Evolutionary conservation across 2,113 vertebrate genomes (phyloP).

Genomic region (Numenius arquata): DNA sequence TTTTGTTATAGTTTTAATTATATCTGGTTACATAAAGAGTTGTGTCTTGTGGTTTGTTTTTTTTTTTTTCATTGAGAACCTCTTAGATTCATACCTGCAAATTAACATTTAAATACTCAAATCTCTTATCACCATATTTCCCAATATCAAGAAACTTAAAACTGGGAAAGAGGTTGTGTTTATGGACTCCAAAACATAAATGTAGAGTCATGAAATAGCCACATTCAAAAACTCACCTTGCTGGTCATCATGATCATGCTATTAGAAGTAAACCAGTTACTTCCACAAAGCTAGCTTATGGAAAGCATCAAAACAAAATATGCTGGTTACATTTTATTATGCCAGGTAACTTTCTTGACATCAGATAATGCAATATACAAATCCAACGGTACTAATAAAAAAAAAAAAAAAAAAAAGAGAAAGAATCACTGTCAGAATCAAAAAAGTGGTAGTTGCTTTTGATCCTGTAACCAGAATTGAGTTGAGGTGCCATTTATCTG

Average conservation of each 20-base stretch:
- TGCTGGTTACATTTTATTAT: background rate
- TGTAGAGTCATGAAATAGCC: background rate
- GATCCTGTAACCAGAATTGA: background rate
- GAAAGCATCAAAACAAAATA: background rate
- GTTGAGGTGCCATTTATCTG: background rate
- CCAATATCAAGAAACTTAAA: background rate
- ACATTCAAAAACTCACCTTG: background rate
- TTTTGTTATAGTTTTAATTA: background rate
- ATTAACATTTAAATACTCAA: background rate
- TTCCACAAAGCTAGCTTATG: background rate
- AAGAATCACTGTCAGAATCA: background rate
- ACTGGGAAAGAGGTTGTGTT: fast-evolving
- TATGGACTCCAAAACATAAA: background rate
- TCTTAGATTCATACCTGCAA: background rate
- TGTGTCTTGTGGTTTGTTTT: fast-evolving
- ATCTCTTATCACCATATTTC: background rate
- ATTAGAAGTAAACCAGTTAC: background rate
- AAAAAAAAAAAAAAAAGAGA: background rate
- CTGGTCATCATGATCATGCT: background rate
- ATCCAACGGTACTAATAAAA: background rate
- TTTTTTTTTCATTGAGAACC: background rate
- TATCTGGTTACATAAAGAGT: background rate
- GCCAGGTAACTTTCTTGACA: background rate
- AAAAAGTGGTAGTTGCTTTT: fast-evolving
- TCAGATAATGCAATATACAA: background rate